Evolutionary conservation across 2,888 invertebrate species (phyloP), one percentile per base, ranked within the genome.

Genomic region (Epinotia brunnichana): DNA sequence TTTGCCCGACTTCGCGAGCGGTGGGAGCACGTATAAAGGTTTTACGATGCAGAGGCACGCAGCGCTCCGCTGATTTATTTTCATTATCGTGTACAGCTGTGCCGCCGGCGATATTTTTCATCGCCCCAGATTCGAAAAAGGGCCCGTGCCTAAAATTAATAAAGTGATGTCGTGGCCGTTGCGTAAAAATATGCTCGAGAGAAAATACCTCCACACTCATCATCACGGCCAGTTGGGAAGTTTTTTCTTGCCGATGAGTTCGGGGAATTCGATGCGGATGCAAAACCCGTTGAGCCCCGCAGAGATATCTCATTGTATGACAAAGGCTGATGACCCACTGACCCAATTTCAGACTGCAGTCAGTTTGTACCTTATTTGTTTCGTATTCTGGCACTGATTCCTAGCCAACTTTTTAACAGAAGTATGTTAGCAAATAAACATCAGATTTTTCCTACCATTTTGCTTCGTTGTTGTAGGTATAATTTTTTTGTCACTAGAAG

Each of bases 291-390:
- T 82, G 82, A 82, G 80, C 81, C 83, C 89, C 87, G 90, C 89
- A 90, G 87, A 86, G 87, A 89, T 91, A 90, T 88, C 88, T 89
- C 91, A 89, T 88, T 90, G 89, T 90, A 87, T 89, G 91, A 87
- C 89, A 87, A 85, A 83, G 82, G 83, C 85, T 87, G 86, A 87
- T 89, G 91, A 87, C 92, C 92, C 81, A 90, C 83, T 92, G 85
- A 91, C 92, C 92, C 80, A 87, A 78, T 87, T 92, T 82, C 87
- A 86, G 85, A 87, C 87, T 92, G 92, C 91, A 90, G 87, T 85
- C 83, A 85, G 82, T 85, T 83, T 85, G 77, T 87, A 85, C 86
- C 87, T 86, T 86, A 87, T 90, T 91, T 90, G 90, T 90, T 90
- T 87, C 83, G 82, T 84, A 80, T 87, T 89, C 87, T 91, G 91